Conservation (phyloP, 2,113 vertebrate genomes). For the Laticauda laticaudata region DNA sequence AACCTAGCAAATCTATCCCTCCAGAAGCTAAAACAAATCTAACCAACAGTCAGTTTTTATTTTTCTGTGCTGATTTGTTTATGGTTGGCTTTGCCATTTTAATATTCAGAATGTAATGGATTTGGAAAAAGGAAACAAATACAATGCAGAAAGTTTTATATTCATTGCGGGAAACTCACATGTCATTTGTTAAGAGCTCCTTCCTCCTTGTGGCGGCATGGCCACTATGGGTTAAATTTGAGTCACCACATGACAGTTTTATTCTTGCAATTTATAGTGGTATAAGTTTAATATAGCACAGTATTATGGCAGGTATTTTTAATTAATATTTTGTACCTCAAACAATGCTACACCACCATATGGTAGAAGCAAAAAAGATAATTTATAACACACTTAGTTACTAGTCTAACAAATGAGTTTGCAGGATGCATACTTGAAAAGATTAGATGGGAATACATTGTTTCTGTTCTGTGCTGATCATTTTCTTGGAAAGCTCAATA, state of each 20-base stretch:
- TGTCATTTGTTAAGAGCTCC: conserved; percentile 52
- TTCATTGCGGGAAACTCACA: conserved; percentile 41
- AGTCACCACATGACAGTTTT: conserved; percentile 54
- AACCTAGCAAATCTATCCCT: not conserved
- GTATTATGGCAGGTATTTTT: conserved; percentile 37
- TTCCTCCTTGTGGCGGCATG: not conserved
- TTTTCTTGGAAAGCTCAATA: not conserved
- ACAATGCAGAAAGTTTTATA: conserved; percentile 51
- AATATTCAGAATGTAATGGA: conserved; percentile 41
- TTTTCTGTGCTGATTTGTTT: conserved; percentile 54
- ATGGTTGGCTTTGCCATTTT: conserved; percentile 45
- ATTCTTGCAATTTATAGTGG: conserved; percentile 48
- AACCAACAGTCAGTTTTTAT: conserved; percentile 45
- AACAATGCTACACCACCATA: not conserved
- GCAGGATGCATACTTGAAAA: accelerated
- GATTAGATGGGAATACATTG: not conserved
- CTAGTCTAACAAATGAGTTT: not conserved
- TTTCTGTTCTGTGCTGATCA: not conserved
- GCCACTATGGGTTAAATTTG: conserved; percentile 41
- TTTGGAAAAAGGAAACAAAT: conserved; percentile 51
- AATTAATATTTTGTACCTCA: conserved; percentile 42
- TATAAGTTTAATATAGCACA: conserved; percentile 53
- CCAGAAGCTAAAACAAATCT: not conserved
- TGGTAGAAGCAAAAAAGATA: not conserved
- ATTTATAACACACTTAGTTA: not conserved